Base-by-base conservation (phyloP, 2,113 vertebrate species). In the Scolopax mira region DNA sequence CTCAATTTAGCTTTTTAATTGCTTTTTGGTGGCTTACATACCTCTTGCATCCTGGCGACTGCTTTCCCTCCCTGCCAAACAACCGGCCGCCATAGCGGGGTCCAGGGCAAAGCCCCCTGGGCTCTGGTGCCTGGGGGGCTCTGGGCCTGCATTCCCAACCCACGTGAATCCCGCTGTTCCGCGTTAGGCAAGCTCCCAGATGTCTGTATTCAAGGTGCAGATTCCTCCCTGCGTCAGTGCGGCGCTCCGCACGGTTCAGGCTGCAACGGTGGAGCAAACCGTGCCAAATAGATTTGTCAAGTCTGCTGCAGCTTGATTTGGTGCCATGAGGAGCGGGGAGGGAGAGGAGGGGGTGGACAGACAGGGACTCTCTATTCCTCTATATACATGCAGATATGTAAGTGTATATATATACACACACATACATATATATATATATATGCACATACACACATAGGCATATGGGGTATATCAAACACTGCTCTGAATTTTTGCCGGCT, bases 281-380 rank as follows among this genome's bases (percentile, higher is more conserved):
- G 8, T 97, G 98, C 97, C 98, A 98, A 97, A 98, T 92, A 97
- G 97, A 98, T 98, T 97, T 97, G 90, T 98, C 97, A 98, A 96
- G 97, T 97, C 97, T 98, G 97, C 97, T 88, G 89, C 98, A 98
- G 97, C 94, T 97, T 98, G 97, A 98, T 93, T 97, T 94, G 95
- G 90, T 98, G 97, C 97, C 98, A 98, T 78, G 80, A 96, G 90
- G 82, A 85, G 78, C 19, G 30, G 77, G 90, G 93, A 97, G 94
- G 51, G 70, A 94, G 88, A 49, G 49, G 71, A 80, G 51, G 71
- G 79, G 95, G 95, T 93, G 49, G 79, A 79, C 82, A 70, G 48
- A 70, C 77, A 89, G 92, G 73, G 86, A 39, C 88, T 79, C 73
- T 92, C 79, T 89, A 75, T 79, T 88, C 69, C 54, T 89, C 66